phyloP scores from a whole-genome alignment of 2,113 vertebrate species.

The Furnarius figulus region DNA sequence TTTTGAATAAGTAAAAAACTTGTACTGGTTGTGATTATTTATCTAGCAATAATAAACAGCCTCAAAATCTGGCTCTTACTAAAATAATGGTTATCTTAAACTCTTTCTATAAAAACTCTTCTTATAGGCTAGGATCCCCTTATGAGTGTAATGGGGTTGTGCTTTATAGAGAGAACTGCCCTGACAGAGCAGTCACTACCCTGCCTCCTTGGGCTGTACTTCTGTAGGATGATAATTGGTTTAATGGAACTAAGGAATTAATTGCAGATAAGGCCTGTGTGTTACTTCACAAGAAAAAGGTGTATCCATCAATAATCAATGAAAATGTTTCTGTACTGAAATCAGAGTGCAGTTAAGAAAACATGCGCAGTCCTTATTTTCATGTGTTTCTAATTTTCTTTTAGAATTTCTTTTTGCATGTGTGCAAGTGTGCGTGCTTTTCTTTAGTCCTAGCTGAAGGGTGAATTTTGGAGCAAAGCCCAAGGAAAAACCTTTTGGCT shows the following conservation, averaged over 20 bases:
- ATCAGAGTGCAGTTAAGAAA: not conserved
- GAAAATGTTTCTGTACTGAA: not conserved
- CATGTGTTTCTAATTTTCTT: constrained; percentile 56
- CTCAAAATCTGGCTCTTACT: not conserved
- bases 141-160: not conserved
- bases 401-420: constrained; percentile 18
- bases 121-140: not conserved
- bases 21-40: not conserved
- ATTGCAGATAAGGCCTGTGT: not conserved
- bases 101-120: not conserved
- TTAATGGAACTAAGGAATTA: not conserved
- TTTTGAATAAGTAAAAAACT: not conserved
- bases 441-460: constrained; percentile 1
- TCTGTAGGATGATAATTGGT: not conserved
- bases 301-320: not conserved
- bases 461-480: constrained; percentile 32
- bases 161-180: not conserved
- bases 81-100: not conserved
- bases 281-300: not conserved
- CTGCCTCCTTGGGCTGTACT: not conserved
- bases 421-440: not conserved
- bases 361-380: not conserved
- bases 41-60: not conserved
- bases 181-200: not conserved
- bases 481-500: not conserved